These are phyloP conservation scores for Yponomeuta plumbellus DNA, from an alignment of 2,888 invertebrate species.

Conservation along the genomic window DNA sequence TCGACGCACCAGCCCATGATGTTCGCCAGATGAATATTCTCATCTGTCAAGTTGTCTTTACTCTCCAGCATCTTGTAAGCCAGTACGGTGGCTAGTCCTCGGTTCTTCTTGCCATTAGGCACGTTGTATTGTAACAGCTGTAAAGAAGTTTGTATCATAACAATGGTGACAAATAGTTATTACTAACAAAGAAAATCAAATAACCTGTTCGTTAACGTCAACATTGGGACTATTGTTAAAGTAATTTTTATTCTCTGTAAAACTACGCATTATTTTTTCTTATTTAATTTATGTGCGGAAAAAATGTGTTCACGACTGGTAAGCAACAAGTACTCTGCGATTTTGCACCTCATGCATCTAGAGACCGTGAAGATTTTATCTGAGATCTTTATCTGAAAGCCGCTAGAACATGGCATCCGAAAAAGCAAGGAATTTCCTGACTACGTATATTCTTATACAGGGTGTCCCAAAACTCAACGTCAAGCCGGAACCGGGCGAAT, in stretches of 20 bases:
- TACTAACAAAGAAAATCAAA: not conserved
- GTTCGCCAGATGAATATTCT: constrained; percentile 86
- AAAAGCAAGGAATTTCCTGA: too few relatives aligned
- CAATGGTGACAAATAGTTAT: not conserved
- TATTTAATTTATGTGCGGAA: too few relatives aligned
- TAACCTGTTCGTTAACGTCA: not conserved
- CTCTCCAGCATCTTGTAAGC: constrained; percentile 85
- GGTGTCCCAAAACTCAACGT: too few relatives aligned
- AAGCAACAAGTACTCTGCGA: too few relatives aligned
- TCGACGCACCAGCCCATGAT: constrained; percentile 97
- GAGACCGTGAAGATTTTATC: too few relatives aligned
- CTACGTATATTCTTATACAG: too few relatives aligned
- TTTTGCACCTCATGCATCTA: too few relatives aligned
- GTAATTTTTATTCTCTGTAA: not conserved
- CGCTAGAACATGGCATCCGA: too few relatives aligned
- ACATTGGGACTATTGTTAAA: not conserved
- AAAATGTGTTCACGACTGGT: too few relatives aligned
- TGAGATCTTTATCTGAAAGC: too few relatives aligned
- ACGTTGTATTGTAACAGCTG: constrained; percentile 94
- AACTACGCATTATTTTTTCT: too few relatives aligned
- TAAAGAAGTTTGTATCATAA: constrained; percentile 37
- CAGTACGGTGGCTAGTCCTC: constrained; percentile 84
- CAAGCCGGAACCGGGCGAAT: too few relatives aligned
- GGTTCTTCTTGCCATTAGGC: constrained; percentile 91
- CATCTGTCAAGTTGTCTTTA: constrained; percentile 81